These are phyloP conservation scores for Lepidurus packardi DNA, from an alignment of 1,140 invertebrate species.

Conservation along the genomic window DNA sequence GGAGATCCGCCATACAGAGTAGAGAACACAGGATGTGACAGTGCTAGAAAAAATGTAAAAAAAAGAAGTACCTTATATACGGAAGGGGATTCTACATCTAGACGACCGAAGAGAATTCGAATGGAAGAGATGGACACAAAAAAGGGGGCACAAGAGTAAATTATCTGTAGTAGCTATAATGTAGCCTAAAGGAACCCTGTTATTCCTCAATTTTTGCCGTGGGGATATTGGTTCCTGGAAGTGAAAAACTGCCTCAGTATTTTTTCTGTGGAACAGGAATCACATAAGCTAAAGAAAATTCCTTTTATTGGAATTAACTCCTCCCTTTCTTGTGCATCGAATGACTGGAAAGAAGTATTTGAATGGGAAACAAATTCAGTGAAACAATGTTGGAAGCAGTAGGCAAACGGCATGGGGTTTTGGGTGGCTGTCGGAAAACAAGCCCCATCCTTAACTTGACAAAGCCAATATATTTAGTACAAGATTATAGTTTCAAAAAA, in stretches of 20 bases:
- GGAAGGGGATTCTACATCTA: not conserved
- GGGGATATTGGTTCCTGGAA: constrained; percentile 12
- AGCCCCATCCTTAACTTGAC: not conserved
- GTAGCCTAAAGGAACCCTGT: not conserved
- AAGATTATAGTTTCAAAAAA: constrained; percentile 7
- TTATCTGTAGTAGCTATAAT: not conserved
- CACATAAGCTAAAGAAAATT: too few relatives aligned
- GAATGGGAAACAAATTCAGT: not conserved
- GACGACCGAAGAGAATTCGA: not conserved
- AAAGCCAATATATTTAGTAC: constrained; percentile 19
- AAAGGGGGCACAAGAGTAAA: not conserved
- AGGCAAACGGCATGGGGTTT: not conserved
- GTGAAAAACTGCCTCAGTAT: constrained; percentile 7
- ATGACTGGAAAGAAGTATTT: not conserved
- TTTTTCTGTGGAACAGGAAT: not conserved
- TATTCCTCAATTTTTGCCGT: not conserved
- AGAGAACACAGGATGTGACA: not conserved
- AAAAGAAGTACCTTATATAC: not conserved
- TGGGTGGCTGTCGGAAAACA: not conserved
- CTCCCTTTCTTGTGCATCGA: not conserved
- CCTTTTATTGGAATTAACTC: not conserved
- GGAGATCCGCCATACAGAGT: not conserved
- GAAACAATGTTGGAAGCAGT: not conserved
- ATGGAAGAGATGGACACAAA: not conserved
- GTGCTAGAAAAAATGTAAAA: not conserved